A percentile compares a stretch with the other conserved stretches of the same genome.
phyloP scores from a whole-genome alignment of 2,888 invertebrate species.

The Andrena fulva region DNA sequence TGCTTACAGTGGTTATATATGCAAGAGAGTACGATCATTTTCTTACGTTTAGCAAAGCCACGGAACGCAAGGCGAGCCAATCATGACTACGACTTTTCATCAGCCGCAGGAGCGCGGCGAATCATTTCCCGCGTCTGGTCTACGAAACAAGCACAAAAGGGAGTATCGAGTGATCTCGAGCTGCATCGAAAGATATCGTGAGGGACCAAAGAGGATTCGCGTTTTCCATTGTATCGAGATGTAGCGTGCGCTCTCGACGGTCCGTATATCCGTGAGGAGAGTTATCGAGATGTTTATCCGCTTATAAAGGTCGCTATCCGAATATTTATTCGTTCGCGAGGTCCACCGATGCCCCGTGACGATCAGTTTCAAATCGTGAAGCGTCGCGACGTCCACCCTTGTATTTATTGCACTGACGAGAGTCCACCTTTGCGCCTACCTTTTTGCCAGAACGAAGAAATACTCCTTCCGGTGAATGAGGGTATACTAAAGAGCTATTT shows the following conservation, averaged over 20 bases:
- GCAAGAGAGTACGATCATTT: background rate
- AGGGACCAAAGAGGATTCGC: constrained; percentile 59
- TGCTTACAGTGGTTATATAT: background rate
- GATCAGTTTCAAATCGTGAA: constrained; percentile 44
- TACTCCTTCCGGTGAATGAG: background rate
- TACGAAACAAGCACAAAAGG: constrained; percentile 47
- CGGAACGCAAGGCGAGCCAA: constrained; percentile 38
- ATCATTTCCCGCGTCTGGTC: constrained; percentile 44
- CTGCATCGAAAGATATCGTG: constrained; percentile 51
- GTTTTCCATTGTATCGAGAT: constrained; percentile 62
- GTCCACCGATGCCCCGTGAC: constrained; percentile 32
- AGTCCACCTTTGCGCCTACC: constrained; percentile 14
- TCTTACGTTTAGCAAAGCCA: constrained; percentile 2
- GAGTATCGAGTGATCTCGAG: constrained; percentile 46
- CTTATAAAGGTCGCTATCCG: constrained; percentile 72
- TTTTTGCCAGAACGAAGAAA: background rate
- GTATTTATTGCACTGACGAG: constrained; percentile 48
- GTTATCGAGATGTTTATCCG: constrained; percentile 78
- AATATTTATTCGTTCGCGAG: constrained; percentile 71
- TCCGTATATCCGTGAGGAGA: constrained; percentile 57
- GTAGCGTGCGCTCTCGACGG: constrained; percentile 45
- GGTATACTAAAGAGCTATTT: background rate
- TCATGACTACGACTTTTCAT: constrained; percentile 48
- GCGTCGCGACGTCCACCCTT: constrained; percentile 28
- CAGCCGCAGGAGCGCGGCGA: constrained; percentile 29